Percentiles rank a stretch among this genome's conserved stretches.
These are phyloP conservation scores for Chondrilla cf. caribensis DNA, from an alignment of 37 sponge, comb jelly and placozoan genomes.

Conservation along the genomic window DNA sequence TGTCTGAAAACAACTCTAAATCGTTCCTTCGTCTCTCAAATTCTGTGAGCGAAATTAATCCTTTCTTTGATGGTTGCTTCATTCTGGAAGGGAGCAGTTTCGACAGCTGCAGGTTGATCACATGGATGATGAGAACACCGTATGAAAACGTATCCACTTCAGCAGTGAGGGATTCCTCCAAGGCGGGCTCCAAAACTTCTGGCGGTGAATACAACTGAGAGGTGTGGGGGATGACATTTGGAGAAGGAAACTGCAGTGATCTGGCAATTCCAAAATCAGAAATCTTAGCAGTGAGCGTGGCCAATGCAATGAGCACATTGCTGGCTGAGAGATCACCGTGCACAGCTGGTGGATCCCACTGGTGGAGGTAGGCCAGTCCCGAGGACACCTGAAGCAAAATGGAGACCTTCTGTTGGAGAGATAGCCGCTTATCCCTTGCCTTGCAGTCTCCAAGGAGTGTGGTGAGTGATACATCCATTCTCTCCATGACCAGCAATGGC, in stretches of 20 bases:
- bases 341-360: conserved; percentile 25
- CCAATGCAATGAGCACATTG: conserved; percentile 33
- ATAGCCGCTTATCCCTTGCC: neutral
- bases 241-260: neutral
- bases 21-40: no score
- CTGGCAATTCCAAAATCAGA: conserved; percentile 34
- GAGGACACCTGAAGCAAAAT: conserved; percentile 37
- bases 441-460: conserved; percentile 11
- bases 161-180: no score
- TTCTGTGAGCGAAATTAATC: no score
- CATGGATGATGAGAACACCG: no score
- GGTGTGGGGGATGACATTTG: no score
- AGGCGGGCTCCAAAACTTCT: no score
- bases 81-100: no score
- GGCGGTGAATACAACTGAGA: no score
- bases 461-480: conserved; percentile 19
- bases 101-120: no score
- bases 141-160: no score
- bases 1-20: no score
- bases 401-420: conserved; percentile 37
- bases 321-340: conserved; percentile 47
- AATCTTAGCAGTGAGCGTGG: conserved; percentile 38
- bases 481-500: conserved; percentile 28
- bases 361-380: conserved; percentile 49
- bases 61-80: no score